Evolutionary conservation across 2,797 vertebrate species (phyloP), one percentile per base, ranked within the genome.

Genomic region (Kryptolebias ocellatus): DNA sequence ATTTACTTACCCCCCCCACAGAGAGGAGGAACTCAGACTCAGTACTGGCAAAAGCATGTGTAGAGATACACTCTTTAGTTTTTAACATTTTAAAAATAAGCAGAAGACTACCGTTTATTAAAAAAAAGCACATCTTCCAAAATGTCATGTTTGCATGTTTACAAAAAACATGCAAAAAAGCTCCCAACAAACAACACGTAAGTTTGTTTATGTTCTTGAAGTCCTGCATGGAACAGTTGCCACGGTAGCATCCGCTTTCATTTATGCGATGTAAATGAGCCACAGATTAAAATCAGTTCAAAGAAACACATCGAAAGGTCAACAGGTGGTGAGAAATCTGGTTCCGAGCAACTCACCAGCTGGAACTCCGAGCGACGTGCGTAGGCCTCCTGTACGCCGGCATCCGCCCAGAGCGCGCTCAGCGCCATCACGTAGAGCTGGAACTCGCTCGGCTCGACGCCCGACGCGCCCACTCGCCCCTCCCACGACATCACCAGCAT

Each of bases 401-500:
- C 79, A 78, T 98, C 97, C 5, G 84, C 91, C 97, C 97, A 99
- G 28, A 99, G 95, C 0, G 94, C 93, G 0, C 90, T 89, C 84
- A 99, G 91, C 0, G 96, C 97, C 0, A 94, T 95, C 15, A 96
- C 96, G 0, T 98, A 99, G 16, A 97, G 94, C 91, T 98, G 97
- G 79, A 99, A 99, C 76, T 96, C 95, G 54, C 94, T 91, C 1
- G 97, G 96, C 86, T 98, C 97, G n/a, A 98, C 92, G 57, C 86
- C 90, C 0, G 95, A 91, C 81, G 94, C 88, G 20, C 97, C 96
- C 0, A 93, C 94, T 31, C 95, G 95, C 70, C 95, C 97, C 83
- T 98, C 96, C 61, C 97, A 98, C 65, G 96, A 96, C 97, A 99
- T 98, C 89, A 98, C 91, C 88, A 98, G 96, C 96, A 98, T 96